These are phyloP conservation scores for Acleris literana DNA, from an alignment of 2,888 invertebrate genomes.

Conservation along the genomic window DNA sequence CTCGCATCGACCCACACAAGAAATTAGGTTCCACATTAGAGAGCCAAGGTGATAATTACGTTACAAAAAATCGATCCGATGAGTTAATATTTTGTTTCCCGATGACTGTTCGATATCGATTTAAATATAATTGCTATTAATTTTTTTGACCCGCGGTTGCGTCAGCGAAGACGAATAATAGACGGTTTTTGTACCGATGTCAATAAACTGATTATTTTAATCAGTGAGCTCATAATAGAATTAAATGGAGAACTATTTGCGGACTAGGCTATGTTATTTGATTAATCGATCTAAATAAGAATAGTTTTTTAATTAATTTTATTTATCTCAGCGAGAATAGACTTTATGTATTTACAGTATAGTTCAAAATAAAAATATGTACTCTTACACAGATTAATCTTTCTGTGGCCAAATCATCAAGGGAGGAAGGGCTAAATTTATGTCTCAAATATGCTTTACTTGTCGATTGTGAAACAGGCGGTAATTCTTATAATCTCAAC, in stretches of 20 bases:
- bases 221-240: slow-evolving; percentile 26
- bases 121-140: slow-evolving; percentile 51
- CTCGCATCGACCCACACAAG: slow-evolving; percentile 74
- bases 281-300: not conserved
- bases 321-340: too few relatives aligned
- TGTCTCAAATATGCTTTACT: too few relatives aligned
- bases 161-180: slow-evolving; percentile 40
- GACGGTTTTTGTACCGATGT: slow-evolving; percentile 34
- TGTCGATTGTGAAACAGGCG: too few relatives aligned
- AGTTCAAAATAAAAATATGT: too few relatives aligned
- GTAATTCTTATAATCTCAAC: too few relatives aligned
- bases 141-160: slow-evolving; percentile 45
- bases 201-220: slow-evolving; percentile 36
- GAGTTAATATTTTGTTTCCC: slow-evolving; percentile 76
- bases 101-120: slow-evolving; percentile 65
- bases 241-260: slow-evolving; percentile 6
- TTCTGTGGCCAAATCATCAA: too few relatives aligned
- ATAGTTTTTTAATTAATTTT: too few relatives aligned
- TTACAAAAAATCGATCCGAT: slow-evolving; percentile 76
- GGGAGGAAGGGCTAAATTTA: too few relatives aligned
- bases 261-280: not conserved
- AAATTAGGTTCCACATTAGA: slow-evolving; percentile 80
- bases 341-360: too few relatives aligned
- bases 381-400: too few relatives aligned
- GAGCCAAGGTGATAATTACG: slow-evolving; percentile 79